phyloP scores from a whole-genome alignment of 2,113 vertebrate genomes.

The Tapirus terrestris region DNA sequence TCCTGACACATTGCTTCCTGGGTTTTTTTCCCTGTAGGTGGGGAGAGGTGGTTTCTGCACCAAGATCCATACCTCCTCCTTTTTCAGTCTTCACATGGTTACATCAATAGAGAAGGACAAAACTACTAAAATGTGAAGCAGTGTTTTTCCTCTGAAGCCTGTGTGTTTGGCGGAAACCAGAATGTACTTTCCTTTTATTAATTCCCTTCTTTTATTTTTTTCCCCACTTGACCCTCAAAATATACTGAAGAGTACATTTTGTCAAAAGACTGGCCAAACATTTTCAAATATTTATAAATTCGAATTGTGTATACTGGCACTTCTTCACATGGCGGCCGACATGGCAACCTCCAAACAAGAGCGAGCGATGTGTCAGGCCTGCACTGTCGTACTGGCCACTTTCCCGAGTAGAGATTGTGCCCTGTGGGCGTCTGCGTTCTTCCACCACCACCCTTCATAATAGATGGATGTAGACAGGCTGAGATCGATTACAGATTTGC shows the following conservation, averaged over 20 bases:
- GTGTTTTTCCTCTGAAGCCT: not conserved
- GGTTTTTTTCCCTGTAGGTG: fast-evolving
- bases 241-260: not conserved
- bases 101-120: not conserved
- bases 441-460: fast-evolving
- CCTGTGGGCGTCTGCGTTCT: not conserved
- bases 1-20: not conserved
- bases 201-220: not conserved
- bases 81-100: not conserved
- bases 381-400: fast-evolving
- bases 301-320: not conserved
- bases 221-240: not conserved
- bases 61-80: not conserved
- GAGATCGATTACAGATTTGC: not conserved
- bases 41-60: not conserved
- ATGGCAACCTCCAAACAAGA: not conserved
- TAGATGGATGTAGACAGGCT: fast-evolving
- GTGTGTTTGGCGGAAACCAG: not conserved
- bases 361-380: fast-evolving
- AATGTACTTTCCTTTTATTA: not conserved
- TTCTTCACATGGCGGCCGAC: not conserved
- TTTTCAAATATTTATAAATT: not conserved
- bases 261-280: not conserved
- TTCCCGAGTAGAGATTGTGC: not conserved
- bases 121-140: not conserved